A percentile compares a stretch with the other conserved stretches of the same genome.
phyloP scores from a whole-genome alignment of 1,140 invertebrate species.

The Sipha flava region DNA sequence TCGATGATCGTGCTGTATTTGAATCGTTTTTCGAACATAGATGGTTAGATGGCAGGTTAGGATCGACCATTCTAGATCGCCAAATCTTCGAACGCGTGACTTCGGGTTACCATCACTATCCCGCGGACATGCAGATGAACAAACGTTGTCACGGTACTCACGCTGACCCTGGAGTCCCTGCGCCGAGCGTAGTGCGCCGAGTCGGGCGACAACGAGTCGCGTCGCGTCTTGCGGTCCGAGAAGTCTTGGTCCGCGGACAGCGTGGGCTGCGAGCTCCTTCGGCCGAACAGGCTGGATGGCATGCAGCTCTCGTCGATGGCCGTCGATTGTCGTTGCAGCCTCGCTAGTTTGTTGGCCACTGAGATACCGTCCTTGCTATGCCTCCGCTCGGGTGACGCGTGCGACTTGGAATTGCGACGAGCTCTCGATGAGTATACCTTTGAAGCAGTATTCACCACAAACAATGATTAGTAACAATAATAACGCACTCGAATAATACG shows the following conservation, averaged over 20 bases:
- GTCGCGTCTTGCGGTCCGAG: slow-evolving; percentile 57
- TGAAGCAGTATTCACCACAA: too few species aligned
- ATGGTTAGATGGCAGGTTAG: too few species aligned
- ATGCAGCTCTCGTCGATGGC: slow-evolving; percentile 74
- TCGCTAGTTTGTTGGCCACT: slow-evolving; percentile 44
- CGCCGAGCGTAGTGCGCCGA: slow-evolving; percentile 56
- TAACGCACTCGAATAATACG: too few species aligned
- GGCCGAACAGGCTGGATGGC: slow-evolving; percentile 53
- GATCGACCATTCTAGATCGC: too few species aligned
- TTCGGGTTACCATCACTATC: too few species aligned
- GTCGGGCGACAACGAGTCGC: slow-evolving; percentile 79
- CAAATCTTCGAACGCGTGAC: too few species aligned
- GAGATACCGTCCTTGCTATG: slow-evolving; percentile 34
- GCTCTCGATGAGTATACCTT: slow-evolving; percentile 41
- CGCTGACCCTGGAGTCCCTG: slow-evolving; percentile 51
- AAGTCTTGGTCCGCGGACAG: slow-evolving; percentile 62
- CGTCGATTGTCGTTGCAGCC: slow-evolving; percentile 73
- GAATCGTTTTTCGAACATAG: too few species aligned
- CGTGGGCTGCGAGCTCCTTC: slow-evolving; percentile 68
- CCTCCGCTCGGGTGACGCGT: slow-evolving; percentile 47
- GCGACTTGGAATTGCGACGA: slow-evolving; percentile 57
- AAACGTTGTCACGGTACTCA: slow-evolving; percentile 32
- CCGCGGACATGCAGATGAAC: too few species aligned
- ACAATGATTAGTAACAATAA: too few species aligned
- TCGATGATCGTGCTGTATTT: too few species aligned